Conservation (phyloP, 2,888 invertebrate genomes). For the Nemapogon koenigi region DNA sequence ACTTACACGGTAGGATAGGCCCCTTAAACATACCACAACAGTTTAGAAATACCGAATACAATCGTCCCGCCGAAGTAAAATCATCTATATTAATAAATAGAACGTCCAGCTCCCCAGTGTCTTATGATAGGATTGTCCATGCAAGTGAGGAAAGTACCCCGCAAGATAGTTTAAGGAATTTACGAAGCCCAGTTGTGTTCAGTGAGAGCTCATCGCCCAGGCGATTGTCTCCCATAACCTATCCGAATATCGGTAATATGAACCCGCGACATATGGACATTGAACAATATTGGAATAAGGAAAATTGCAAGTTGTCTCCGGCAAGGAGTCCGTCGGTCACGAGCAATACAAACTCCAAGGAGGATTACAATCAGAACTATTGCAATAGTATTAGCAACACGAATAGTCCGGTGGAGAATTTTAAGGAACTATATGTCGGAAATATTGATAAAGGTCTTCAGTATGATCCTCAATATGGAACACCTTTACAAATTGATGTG, state of each 20-base stretch:
- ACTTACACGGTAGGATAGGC: conserved; percentile 34
- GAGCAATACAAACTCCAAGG: conserved; percentile 43
- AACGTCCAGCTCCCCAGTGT: conserved; percentile 42
- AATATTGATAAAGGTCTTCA: conserved; percentile 29
- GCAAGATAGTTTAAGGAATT: conserved; percentile 37
- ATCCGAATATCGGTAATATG: conserved; percentile 60
- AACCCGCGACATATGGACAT: conserved; percentile 55
- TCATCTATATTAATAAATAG: conserved; percentile 35
- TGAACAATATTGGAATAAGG: conserved; percentile 45
- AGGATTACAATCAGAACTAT: conserved; percentile 51
- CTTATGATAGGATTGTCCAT: conserved; percentile 21
- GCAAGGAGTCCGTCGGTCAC: conserved; percentile 34
- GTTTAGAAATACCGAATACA: conserved; percentile 28
- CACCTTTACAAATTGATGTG: conserved; percentile 69
- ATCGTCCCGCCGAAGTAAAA: conserved; percentile 29
- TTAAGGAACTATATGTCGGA: conserved; percentile 40
- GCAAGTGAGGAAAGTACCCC: conserved; percentile 36
- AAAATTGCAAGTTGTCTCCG: conserved; percentile 39
- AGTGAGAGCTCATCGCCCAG: conserved; percentile 51
- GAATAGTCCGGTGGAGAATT: conserved; percentile 41
- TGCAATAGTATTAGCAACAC: conserved; percentile 41
- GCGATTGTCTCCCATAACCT: conserved; percentile 48
- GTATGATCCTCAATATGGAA: conserved; percentile 43
- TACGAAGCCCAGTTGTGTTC: conserved; percentile 47
- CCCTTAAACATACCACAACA: conserved; percentile 39